Conservation (phyloP, 1,140 invertebrate genomes). For the Neodiprion fabricii region DNA sequence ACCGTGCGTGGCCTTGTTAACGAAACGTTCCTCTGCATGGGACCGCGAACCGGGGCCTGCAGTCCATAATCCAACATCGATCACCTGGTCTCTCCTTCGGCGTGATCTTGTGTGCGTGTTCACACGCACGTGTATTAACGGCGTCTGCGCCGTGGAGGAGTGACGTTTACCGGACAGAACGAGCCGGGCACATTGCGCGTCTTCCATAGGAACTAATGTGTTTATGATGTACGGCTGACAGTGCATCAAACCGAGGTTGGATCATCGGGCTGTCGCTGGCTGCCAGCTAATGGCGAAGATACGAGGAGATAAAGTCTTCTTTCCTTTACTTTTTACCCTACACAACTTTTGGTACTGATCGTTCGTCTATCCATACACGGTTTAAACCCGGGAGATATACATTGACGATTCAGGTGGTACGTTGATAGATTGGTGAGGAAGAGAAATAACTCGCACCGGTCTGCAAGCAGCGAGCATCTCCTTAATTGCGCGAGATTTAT, state of each 20-base stretch:
- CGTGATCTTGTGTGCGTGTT: conserved; percentile 27
- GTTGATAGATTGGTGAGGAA: too few relatives aligned
- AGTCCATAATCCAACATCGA: conserved; percentile 37
- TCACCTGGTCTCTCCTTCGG: conserved; percentile 27
- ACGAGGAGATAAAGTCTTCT: not conserved
- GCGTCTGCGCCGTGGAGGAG: conserved; percentile 20
- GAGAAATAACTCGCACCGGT: too few relatives aligned
- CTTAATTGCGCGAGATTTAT: too few relatives aligned
- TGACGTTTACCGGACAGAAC: not conserved
- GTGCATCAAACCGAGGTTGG: conserved; percentile 47
- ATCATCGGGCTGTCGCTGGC: conserved; percentile 23
- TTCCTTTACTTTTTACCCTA: too few relatives aligned
- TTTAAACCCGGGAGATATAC: too few relatives aligned
- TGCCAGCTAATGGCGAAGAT: conserved; percentile 15
- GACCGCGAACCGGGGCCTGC: conserved; percentile 24
- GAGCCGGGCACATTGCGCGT: not conserved
- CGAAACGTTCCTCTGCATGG: conserved; percentile 39
- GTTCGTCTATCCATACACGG: too few relatives aligned
- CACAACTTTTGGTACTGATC: too few relatives aligned
- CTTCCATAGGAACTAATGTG: conserved; percentile 43
- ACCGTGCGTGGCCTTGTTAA: conserved; percentile 32
- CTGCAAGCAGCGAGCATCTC: too few relatives aligned
- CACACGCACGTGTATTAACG: not conserved
- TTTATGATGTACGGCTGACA: conserved; percentile 52
- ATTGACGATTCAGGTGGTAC: too few relatives aligned